These are phyloP conservation scores for Lathamus discolor DNA, from an alignment of 2,113 vertebrate species.

Conservation along the genomic window DNA sequence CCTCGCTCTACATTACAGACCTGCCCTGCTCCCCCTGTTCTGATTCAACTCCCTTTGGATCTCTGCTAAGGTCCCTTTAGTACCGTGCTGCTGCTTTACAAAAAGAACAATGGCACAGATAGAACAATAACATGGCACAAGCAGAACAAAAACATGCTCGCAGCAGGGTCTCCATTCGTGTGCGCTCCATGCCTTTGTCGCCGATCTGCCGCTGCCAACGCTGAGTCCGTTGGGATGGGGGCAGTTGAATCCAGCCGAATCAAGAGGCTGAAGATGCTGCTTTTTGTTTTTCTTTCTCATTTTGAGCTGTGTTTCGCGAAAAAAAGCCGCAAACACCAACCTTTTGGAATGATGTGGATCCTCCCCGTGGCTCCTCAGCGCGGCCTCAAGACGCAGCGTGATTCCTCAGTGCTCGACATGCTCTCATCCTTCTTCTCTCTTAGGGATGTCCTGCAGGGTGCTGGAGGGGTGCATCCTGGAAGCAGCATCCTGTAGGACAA, in stretches of 20 bases:
- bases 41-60: not conserved
- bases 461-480: fast-evolving
- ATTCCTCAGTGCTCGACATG: fast-evolving
- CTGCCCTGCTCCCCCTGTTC: not conserved
- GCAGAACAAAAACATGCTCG: fast-evolving
- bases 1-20: not conserved
- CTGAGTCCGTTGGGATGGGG: fast-evolving
- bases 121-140: not conserved
- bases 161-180: fast-evolving
- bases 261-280: not conserved
- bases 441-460: fast-evolving
- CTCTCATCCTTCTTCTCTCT: not conserved
- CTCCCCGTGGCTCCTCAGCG: fast-evolving
- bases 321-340: fast-evolving
- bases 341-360: fast-evolving
- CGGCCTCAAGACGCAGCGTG: fast-evolving
- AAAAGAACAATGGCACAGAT: not conserved
- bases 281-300: not conserved
- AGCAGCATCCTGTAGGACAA: not conserved
- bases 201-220: fast-evolving
- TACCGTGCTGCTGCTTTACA: not conserved
- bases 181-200: fast-evolving
- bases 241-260: fast-evolving
- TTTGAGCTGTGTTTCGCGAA: not conserved
- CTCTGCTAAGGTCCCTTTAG: not conserved